phyloP scores from a whole-genome alignment of 1,140 invertebrate genomes.

The Heliconius nattereri region DNA sequence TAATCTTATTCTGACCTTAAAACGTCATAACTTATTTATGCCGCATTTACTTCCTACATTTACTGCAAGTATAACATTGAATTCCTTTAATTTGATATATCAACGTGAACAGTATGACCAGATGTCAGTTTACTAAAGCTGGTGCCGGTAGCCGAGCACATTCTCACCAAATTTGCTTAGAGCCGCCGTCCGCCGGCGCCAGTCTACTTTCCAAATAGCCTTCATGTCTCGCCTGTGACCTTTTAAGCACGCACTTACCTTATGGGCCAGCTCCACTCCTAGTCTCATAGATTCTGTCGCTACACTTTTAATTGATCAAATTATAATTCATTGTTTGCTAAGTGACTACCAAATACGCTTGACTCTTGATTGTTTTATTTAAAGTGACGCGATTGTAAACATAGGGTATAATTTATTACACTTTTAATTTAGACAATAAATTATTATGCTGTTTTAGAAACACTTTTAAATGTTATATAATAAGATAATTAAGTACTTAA shows the following conservation, averaged over 20 bases:
- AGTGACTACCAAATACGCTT: constrained; percentile 25
- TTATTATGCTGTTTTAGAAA: not conserved
- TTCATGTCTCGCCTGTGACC: constrained; percentile 78
- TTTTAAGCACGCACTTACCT: constrained; percentile 71
- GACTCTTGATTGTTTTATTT: not conserved
- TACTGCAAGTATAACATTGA: not conserved
- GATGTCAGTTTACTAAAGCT: constrained; percentile 37
- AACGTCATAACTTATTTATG: constrained; percentile 13
- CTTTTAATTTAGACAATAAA: not conserved
- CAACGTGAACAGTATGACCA: constrained; percentile 19
- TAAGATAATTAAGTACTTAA: not conserved
- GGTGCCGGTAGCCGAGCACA: constrained; percentile 46
- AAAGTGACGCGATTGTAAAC: not conserved
- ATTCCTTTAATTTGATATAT: not conserved
- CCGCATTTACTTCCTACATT: not conserved
- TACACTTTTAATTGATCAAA: constrained; percentile 52
- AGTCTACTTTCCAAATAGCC: constrained; percentile 78
- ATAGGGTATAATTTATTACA: not conserved
- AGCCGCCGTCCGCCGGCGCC: constrained; percentile 64
- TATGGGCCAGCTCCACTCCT: constrained; percentile 61
- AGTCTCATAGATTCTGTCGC: constrained; percentile 52
- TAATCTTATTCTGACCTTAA: not conserved
- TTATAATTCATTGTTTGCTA: constrained; percentile 36
- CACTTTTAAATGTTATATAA: not conserved
- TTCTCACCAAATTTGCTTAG: constrained; percentile 74